Evolutionary conservation across 2,113 vertebrate species (phyloP).

Genomic region (Haliaeetus leucogaster): DNA sequence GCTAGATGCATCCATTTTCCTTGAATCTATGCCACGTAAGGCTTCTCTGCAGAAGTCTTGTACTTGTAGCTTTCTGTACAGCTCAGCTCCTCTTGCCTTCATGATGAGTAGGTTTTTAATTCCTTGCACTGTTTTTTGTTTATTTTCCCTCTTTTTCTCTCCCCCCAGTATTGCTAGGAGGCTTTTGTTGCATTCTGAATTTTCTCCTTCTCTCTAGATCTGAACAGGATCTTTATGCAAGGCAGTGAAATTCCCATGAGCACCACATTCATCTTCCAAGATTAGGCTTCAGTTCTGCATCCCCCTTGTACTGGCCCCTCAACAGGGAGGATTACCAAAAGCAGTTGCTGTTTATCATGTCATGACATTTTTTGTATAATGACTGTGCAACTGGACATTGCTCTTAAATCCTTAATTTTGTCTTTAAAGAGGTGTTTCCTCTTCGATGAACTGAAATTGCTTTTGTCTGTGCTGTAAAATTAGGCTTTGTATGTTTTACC

Average conservation of each 20-base stretch:
- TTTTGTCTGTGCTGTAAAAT: constrained; percentile 28
- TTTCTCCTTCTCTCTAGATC: not conserved
- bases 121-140: not conserved
- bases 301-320: not conserved
- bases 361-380: not conserved
- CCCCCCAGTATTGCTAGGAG: not conserved
- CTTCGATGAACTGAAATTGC: constrained; percentile 46
- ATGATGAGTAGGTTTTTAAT: not conserved
- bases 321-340: not conserved
- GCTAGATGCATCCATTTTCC: not conserved
- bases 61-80: not conserved
- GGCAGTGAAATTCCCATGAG: not conserved
- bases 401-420: constrained; percentile 34
- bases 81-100: not conserved
- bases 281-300: not conserved
- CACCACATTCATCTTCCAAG: not conserved
- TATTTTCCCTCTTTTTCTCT: not conserved
- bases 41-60: not conserved
- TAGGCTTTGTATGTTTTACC: not conserved
- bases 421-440: constrained; percentile 46
- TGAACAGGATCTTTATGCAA: not conserved
- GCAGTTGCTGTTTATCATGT: not conserved
- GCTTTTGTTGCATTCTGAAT: not conserved
- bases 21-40: not conserved
- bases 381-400: not conserved